These are phyloP conservation scores for Sanderia malayensis DNA, from an alignment of 30 jellyfish, hydroid and myxozoan genomes.

Conservation along the genomic window DNA sequence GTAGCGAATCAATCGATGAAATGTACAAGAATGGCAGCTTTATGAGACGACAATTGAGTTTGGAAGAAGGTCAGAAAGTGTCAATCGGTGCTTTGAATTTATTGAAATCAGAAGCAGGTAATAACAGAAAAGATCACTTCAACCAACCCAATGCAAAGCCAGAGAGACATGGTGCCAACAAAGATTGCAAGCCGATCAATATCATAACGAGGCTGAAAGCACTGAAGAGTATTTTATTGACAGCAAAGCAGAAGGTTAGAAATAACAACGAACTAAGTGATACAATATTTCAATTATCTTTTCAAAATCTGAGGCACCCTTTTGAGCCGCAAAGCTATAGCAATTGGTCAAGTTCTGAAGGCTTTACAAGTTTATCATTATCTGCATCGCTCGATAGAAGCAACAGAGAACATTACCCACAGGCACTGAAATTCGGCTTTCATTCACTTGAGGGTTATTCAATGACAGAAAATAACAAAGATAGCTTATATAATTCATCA, in stretches of 20 bases:
- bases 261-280: slow-evolving; percentile 33
- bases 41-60: slow-evolving; percentile 7
- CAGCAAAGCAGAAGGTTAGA: slow-evolving; percentile 7
- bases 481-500: no score
- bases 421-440: no score
- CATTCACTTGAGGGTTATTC: no score
- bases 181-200: neutral
- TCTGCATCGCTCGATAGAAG: slow-evolving; percentile 4
- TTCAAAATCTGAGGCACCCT: slow-evolving; percentile 49
- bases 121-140: neutral
- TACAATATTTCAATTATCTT: slow-evolving; percentile 44
- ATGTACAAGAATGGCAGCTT: neutral
- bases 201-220: neutral
- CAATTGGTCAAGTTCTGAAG: slow-evolving; percentile 40
- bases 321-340: slow-evolving; percentile 52
- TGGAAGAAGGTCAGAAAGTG: slow-evolving; percentile 31
- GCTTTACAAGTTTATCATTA: neutral
- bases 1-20: slow-evolving; percentile 5
- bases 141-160: neutral
- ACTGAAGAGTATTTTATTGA: slow-evolving; percentile 4
- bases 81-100: neutral
- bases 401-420: no score
- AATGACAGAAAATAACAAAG: no score
- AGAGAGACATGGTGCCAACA: neutral
- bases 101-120: no score